Base-by-base conservation (phyloP, 2,888 invertebrate genomes). In the Gastracanthus pulcherrimus region DNA sequence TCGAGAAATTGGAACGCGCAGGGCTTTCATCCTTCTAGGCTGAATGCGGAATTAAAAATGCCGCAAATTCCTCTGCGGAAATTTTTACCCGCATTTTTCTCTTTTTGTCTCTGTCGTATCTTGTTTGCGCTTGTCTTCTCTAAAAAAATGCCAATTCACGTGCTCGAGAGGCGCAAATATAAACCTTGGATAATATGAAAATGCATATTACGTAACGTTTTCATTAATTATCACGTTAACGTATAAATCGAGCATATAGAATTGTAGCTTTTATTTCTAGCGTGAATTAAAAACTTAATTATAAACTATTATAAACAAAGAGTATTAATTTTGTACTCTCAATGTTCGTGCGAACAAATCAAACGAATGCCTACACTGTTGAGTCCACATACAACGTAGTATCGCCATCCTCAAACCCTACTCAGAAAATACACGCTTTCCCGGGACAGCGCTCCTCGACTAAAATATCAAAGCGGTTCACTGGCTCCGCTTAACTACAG, bases 31-130 rank as follows among this genome's bases (percentile, higher is more conserved):
- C 64, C 38, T 79, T 78, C 71, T 58, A 41, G 55, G 79, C 76
- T 78, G 84, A 76, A 80, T 77, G 80, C 38, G 72, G 76, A 84
- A 83, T 84, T 84, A 84, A 84, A 85, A 84, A 84, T 82, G 77
- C 78, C 83, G 45, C 74, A 62, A 78, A 82, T 78, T 75, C 75
- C 55, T 48, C 45, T 6, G 38, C n/a, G 41, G 13, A 60, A 62
- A 31, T 23, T 62, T 76, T 72, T 77, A 48, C 31, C 55, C 19
- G 13, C 38, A 48, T 67, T 69, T 77, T 70, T 58, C 9, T 19
- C 55, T 51, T 34, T 38, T 69, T 71, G 16, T 70, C 58, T 48
- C 62, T 31, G 9, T 36, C 31, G 70, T 69, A 81, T 60, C 62
- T 70, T 66, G 76, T 64, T 66, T 76, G 48, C 38, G 19, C 75